Base-by-base conservation (phyloP, 2,888 invertebrate species). In the Dioctria linearis region DNA sequence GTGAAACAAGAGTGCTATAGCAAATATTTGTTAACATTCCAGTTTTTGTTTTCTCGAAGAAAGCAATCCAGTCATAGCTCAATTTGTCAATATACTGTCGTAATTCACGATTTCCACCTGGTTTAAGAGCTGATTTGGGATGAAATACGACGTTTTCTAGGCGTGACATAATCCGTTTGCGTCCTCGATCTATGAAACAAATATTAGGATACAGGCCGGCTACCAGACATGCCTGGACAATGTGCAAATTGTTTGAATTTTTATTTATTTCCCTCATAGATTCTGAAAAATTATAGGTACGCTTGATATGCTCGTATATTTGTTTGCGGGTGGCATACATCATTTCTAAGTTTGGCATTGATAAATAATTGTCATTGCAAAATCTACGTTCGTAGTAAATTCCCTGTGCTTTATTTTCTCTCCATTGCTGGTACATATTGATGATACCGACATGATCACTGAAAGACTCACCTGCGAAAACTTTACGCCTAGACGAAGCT, bases 381-480 rank as follows among this genome's bases (percentile, higher is more conserved):
- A 95, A 96, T 0, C 40, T 46, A 9, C 90, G 89, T 46, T 91
- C 43, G 9, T 90, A 84, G 94, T 94, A 83, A 91, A 90, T 0
- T 93, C 93, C 83, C 90, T 90, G 85, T 92, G 91, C 9, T 51
- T 71, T 79, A 59, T 43, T 49, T 4, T 42, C 43, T 9, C 46
- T 25, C 92, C 92, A 92, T 9, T 90, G 90, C 84, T 93, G 94
- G 88, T 96, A 97, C 0, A 95, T 94, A 81, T 95, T 90, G 3
- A 99, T 88, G 76, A 97, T 90, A 5, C 94, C 93, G 92, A 98
- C 93, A 86, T 98, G 98, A 87, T 99, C 99, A 83, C 98, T 98
- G 85, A 91, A 93, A 5, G 95, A 93, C 40, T 93, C 93, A 0
- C 93, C 92, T 0, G 95, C 92, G 83, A 98, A 93, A 79, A 93